These are phyloP conservation scores for Nomada lathburiana DNA, from an alignment of 2,888 invertebrate genomes.

Conservation along the genomic window DNA sequence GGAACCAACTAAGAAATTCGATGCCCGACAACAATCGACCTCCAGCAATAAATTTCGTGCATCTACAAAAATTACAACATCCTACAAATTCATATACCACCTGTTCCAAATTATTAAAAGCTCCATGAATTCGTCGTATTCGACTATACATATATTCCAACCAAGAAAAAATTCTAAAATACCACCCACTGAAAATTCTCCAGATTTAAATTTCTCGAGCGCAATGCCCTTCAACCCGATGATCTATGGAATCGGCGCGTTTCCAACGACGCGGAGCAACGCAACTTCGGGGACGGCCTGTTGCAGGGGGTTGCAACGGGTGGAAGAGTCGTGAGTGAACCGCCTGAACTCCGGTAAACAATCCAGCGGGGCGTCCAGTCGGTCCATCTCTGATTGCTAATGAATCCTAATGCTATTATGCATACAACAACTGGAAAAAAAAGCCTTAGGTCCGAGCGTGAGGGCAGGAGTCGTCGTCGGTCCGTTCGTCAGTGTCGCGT, in stretches of 20 bases:
- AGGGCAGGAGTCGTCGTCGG: constrained; percentile 73
- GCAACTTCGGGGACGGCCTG: constrained; percentile 16
- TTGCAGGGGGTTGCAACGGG: constrained; percentile 58
- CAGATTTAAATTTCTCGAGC: neutral
- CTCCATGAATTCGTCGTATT: too few relatives aligned
- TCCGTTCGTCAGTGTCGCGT: constrained; percentile 64
- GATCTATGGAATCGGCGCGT: constrained; percentile 16
- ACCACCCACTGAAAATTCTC: too few relatives aligned
- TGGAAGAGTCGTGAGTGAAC: constrained; percentile 62
- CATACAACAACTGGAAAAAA: constrained; percentile 80
- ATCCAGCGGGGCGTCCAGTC: constrained; percentile 74
- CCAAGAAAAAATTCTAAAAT: too few relatives aligned
- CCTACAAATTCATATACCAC: too few relatives aligned
- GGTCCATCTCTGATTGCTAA: constrained; percentile 84
- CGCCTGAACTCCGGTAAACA: constrained; percentile 79
- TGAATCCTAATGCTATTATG: constrained; percentile 84
- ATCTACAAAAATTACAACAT: neutral
- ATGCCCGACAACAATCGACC: neutral
- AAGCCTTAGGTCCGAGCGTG: constrained; percentile 77
- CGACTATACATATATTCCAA: too few relatives aligned
- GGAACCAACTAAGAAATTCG: constrained; percentile 34
- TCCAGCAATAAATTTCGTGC: neutral
- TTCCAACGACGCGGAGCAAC: constrained; percentile 48
- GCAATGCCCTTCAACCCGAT: constrained; percentile 21
- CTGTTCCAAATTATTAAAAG: too few relatives aligned